Conservation (phyloP, 2,888 invertebrate species). For the Ernsta delagoae region DNA sequence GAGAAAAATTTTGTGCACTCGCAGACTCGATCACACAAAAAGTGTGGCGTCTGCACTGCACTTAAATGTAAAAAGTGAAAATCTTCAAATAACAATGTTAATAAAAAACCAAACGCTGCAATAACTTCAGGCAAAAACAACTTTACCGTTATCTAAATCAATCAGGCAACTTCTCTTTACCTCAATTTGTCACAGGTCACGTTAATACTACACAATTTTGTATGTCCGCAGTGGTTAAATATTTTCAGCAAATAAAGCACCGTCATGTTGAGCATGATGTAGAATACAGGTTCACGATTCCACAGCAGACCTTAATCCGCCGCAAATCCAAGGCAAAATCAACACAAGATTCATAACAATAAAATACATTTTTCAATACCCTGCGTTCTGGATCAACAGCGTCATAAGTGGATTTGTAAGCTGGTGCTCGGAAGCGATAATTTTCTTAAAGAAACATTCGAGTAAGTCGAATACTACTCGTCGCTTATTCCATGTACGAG, state of each 20-base stretch:
- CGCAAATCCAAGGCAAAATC: conserved; percentile 31
- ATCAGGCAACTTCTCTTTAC: conserved; percentile 10
- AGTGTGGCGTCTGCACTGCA: too few species aligned
- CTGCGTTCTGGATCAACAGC: conserved; percentile 13
- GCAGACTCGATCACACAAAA: too few species aligned
- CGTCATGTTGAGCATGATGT: conserved; percentile 41
- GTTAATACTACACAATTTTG: conserved; percentile 31
- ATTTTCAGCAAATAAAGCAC: conserved; percentile 49
- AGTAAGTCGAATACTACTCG: too few species aligned
- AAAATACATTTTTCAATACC: conserved; percentile 28
- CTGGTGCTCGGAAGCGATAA: conserved; percentile 35
- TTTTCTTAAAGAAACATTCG: conserved; percentile 48
- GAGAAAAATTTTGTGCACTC: too few species aligned
- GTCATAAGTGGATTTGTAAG: conserved; percentile 28
- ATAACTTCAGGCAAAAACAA: too few species aligned
- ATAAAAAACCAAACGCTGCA: too few species aligned
- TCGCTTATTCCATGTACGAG: conserved; percentile 45
- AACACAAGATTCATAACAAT: conserved; percentile 18
- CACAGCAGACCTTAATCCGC: conserved; percentile 32
- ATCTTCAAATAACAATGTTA: too few species aligned
- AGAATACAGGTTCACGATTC: conserved; percentile 43
- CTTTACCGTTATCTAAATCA: conserved; percentile 19
- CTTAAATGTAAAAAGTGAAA: too few species aligned
- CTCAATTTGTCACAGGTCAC: conserved; percentile 20
- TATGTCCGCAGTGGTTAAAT: conserved; percentile 40